These are phyloP conservation scores for Platynereis dumerilii DNA, from an alignment of 2,888 invertebrate genomes.

Conservation along the genomic window DNA sequence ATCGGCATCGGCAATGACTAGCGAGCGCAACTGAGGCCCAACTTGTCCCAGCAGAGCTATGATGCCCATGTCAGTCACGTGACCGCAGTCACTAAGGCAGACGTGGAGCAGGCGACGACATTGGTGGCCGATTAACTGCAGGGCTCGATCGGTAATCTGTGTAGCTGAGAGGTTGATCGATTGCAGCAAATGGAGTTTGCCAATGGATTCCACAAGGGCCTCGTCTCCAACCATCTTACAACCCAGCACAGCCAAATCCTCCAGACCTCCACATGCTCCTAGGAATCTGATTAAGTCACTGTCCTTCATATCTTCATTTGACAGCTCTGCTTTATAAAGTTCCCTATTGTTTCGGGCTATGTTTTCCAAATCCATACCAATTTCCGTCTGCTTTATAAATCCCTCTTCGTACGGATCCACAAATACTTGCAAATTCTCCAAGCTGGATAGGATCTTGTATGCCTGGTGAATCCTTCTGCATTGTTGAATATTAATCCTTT, in stretches of 20 bases:
- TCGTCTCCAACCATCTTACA: background rate
- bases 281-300: background rate
- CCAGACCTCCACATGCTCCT: background rate
- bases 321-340: background rate
- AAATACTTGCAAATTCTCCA: constrained; percentile 6
- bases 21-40: too few relatives aligned
- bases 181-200: background rate
- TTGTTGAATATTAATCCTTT: background rate
- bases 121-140: background rate
- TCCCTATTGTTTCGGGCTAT: background rate
- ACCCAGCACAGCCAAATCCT: background rate
- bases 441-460: background rate
- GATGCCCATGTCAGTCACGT: background rate
- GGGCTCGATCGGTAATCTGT: constrained; percentile 2
- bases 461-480: background rate
- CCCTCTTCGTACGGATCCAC: constrained; percentile 6
- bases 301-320: background rate
- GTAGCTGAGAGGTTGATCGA: background rate
- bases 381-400: background rate
- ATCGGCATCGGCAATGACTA: background rate
- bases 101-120: background rate
- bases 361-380: background rate
- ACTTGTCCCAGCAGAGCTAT: background rate
- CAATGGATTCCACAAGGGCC: background rate
- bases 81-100: background rate